Evolutionary conservation across 2,888 invertebrate species (phyloP).

Genomic region (Scaeva pyrastri): DNA sequence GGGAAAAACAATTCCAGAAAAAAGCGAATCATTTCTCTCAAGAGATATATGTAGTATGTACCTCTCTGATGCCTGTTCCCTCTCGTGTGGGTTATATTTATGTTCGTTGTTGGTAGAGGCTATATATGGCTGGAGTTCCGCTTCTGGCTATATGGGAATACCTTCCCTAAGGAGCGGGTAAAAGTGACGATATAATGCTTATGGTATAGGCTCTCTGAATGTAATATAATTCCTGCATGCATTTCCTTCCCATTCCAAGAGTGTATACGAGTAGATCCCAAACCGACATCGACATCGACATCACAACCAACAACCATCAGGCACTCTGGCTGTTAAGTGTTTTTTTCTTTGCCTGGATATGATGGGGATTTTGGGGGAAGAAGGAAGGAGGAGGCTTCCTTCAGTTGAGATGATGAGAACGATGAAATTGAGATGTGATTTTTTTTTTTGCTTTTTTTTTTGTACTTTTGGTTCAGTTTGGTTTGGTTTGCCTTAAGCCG

Average conservation of each 20-base stretch:
- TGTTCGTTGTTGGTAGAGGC: slow-evolving; percentile 32
- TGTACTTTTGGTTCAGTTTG: no score
- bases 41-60: slow-evolving; percentile 64
- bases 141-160: slow-evolving; percentile 47
- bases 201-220: slow-evolving; percentile 75
- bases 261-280: neutral
- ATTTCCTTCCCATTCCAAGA: slow-evolving; percentile 48
- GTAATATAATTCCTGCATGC: slow-evolving; percentile 74
- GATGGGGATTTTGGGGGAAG: neutral
- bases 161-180: slow-evolving; percentile 40
- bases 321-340: slow-evolving; percentile 63
- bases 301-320: neutral
- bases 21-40: slow-evolving; percentile 76
- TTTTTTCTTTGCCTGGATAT: slow-evolving; percentile 22
- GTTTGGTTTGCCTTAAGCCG: slow-evolving; percentile 7
- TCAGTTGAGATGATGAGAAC: slow-evolving; percentile 14
- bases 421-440: slow-evolving; percentile 36
- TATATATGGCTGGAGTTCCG: slow-evolving; percentile 17
- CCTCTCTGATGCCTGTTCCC: neutral
- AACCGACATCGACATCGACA: no score
- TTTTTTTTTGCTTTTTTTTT: neutral
- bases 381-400: neutral
- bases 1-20: slow-evolving; percentile 75
- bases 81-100: slow-evolving; percentile 59
- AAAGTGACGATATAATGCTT: slow-evolving; percentile 67